phyloP scores from a whole-genome alignment of 2,888 invertebrate species.

The Campaea margaritaria region DNA sequence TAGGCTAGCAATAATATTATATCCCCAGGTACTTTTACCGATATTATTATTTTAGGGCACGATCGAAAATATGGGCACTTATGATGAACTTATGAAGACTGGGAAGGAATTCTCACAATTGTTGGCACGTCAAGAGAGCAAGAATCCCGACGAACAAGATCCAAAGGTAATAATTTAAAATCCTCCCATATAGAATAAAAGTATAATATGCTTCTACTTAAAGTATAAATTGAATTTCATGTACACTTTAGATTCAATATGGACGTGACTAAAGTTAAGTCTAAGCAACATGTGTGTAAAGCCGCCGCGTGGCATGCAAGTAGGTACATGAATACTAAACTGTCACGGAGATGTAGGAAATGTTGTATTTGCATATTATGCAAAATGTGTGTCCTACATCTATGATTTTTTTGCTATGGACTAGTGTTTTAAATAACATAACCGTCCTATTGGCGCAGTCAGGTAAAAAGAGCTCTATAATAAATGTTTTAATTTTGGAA shows the following conservation, averaged over 20 bases:
- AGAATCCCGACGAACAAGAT: slow-evolving; percentile 46
- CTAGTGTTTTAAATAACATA: too few relatives aligned
- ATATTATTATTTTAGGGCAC: slow-evolving; percentile 69
- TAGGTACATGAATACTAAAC: background rate
- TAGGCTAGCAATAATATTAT: background rate
- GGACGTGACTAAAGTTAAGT: slow-evolving; percentile 2
- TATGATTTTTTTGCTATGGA: too few relatives aligned
- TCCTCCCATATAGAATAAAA: background rate
- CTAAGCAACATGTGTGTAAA: background rate
- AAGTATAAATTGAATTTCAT: slow-evolving; percentile 1
- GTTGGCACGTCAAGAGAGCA: slow-evolving; percentile 62
- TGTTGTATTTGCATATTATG: slow-evolving; percentile 3
- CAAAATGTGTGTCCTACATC: background rate
- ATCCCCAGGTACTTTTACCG: too few relatives aligned
- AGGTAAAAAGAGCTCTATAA: too few relatives aligned
- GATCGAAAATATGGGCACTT: slow-evolving; percentile 86
- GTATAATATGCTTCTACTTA: background rate
- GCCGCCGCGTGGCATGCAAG: background rate
- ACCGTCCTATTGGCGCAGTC: too few relatives aligned
- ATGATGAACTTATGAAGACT: slow-evolving; percentile 81
- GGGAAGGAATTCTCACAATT: slow-evolving; percentile 80
- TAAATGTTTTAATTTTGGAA: too few relatives aligned
- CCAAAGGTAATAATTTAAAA: slow-evolving; percentile 38
- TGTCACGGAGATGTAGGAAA: background rate
- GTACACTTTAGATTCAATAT: background rate